Evolutionary conservation across 2,113 vertebrate species (phyloP).

Genomic region (Campylomormyrus tamandua): DNA sequence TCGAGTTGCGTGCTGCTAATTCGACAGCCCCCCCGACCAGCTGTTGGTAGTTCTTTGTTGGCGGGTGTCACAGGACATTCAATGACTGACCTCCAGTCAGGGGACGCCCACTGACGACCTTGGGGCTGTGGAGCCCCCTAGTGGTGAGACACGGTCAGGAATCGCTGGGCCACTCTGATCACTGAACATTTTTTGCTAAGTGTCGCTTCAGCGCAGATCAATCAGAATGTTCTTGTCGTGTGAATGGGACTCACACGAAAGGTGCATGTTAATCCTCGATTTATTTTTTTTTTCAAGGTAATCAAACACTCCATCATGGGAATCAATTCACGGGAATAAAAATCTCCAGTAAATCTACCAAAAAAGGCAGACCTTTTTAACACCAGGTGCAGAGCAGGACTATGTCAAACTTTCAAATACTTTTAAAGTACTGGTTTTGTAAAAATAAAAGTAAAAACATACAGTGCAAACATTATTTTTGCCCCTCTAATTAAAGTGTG

Average conservation of each 20-base stretch:
- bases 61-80: background rate
- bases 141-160: background rate
- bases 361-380: background rate
- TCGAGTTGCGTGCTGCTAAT: slow-evolving; percentile 40
- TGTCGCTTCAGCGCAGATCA: background rate
- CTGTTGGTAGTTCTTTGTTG: background rate
- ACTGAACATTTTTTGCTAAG: background rate
- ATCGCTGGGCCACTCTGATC: background rate
- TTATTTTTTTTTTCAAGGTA: background rate
- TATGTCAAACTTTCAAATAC: background rate
- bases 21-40: slow-evolving; percentile 15
- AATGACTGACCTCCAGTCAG: slow-evolving; percentile 41
- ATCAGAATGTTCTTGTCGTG: background rate
- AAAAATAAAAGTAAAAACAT: background rate
- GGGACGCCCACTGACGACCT: background rate
- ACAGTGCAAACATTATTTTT: background rate
- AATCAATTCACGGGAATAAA: background rate
- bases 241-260: background rate
- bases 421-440: slow-evolving; percentile 1
- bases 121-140: slow-evolving; percentile 22
- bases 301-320: background rate
- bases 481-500: background rate
- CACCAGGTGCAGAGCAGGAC: background rate
- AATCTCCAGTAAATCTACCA: background rate
- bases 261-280: background rate